A percentile compares a stretch with the other conserved stretches of the same genome.
phyloP scores from a whole-genome alignment of 2,113 vertebrate genomes.

The Notechis scutatus region DNA sequence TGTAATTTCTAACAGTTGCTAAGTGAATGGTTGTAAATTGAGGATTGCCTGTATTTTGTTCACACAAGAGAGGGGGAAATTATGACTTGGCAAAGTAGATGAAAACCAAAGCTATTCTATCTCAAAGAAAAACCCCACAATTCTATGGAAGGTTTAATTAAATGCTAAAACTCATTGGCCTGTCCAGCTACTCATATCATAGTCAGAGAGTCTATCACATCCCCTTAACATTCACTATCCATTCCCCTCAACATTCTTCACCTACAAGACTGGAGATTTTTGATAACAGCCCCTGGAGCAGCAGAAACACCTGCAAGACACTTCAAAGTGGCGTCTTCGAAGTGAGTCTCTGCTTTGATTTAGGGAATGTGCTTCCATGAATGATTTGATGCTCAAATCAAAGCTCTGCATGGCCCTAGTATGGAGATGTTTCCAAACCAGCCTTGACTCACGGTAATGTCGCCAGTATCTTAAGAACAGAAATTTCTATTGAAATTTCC shows the following conservation, averaged over 20 bases:
- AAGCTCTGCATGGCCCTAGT: background rate
- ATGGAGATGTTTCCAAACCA: background rate
- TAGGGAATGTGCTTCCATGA: background rate
- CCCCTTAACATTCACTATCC: background rate
- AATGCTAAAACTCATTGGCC: background rate
- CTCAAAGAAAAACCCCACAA: background rate
- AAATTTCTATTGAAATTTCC: background rate
- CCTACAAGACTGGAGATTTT: background rate
- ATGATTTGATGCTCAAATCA: background rate
- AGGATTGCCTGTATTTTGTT: background rate
- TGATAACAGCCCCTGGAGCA: background rate
- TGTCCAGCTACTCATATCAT: background rate
- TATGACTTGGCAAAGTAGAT: background rate
- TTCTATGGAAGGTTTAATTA: background rate
- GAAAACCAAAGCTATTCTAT: background rate
- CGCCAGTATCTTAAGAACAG: background rate
- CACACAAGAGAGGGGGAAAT: background rate
- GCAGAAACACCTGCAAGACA: background rate
- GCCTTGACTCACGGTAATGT: background rate
- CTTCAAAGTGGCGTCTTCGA: background rate
- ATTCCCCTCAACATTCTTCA: background rate
- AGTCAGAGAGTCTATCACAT: background rate
- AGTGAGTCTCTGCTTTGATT: background rate
- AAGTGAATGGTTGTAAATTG: background rate
- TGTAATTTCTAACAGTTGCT: background rate